A percentile compares a stretch with the other conserved stretches of the same genome.
Evolutionary conservation across 2,888 invertebrate genomes (phyloP).

Genomic region (Noctua janthe): DNA sequence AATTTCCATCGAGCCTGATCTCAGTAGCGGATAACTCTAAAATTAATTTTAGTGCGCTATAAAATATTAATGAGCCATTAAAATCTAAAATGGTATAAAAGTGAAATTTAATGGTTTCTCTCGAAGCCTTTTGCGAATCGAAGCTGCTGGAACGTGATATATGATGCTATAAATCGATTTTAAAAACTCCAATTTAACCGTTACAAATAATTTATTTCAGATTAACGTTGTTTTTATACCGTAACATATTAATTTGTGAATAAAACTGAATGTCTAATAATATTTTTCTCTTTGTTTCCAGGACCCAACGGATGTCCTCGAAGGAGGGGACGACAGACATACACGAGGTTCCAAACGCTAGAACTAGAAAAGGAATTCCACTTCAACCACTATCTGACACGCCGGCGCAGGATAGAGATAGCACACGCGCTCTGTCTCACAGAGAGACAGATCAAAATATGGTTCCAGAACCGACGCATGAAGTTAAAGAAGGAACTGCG

Average conservation of each 20-base stretch:
- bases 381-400: conserved; percentile 99
- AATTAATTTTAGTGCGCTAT: conserved; percentile 88
- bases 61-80: conserved; percentile 89
- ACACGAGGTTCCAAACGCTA: conserved; percentile 99
- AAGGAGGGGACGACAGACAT: conserved; percentile 98
- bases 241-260: conserved; percentile 42
- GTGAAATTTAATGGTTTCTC: conserved; percentile 88
- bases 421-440: conserved; percentile 98
- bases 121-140: conserved; percentile 82
- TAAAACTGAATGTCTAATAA: conserved; percentile 61
- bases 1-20: conserved; percentile 82
- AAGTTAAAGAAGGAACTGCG: conserved; percentile 98
- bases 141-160: conserved; percentile 82
- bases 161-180: conserved; percentile 85
- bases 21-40: conserved; percentile 88
- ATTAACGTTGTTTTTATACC: conserved; percentile 65
- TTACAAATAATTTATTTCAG: conserved; percentile 72
- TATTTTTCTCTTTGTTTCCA: conserved; percentile 89
- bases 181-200: conserved; percentile 77
- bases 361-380: conserved; percentile 99
- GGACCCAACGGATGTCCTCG: conserved; percentile 99
- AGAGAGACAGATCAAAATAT: conserved; percentile 99
- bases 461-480: conserved; percentile 99
- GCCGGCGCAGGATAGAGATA: conserved; percentile 98
- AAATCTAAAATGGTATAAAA: conserved; percentile 89